Evolutionary conservation across 2,888 invertebrate species (phyloP).

Genomic region (Lepidocyrtoides sp.): DNA sequence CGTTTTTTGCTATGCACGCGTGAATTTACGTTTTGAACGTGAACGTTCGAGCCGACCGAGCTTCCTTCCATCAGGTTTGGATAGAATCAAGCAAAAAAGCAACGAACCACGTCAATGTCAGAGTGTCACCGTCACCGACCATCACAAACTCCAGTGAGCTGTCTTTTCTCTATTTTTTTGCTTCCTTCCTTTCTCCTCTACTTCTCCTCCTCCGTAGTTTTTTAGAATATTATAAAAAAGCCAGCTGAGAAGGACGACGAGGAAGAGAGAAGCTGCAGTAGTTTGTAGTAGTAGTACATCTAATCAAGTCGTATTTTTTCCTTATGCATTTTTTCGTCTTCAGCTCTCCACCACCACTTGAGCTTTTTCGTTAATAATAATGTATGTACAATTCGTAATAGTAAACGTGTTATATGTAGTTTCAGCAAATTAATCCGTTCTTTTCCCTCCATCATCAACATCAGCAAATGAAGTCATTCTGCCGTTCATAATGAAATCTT

Average conservation of each 20-base stretch:
- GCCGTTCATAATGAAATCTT: slow-evolving; percentile 57
- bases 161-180: slow-evolving; percentile 21
- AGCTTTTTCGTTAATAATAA: not conserved
- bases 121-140: slow-evolving; percentile 60
- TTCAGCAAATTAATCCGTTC: slow-evolving; percentile 45
- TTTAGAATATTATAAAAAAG: no score
- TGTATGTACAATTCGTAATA: not conserved
- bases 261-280: not conserved
- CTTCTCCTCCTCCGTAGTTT: slow-evolving; percentile 14
- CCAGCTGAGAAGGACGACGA: not conserved
- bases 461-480: slow-evolving; percentile 62
- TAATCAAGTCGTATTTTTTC: slow-evolving; percentile 52
- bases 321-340: not conserved
- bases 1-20: slow-evolving; percentile 19
- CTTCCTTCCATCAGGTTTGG: slow-evolving; percentile 35
- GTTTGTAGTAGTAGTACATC: not conserved
- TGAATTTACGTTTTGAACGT: not conserved
- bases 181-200: not conserved
- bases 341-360: not conserved
- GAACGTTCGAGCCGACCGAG: not conserved
- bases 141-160: slow-evolving; percentile 63
- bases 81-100: slow-evolving; percentile 20
- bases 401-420: not conserved
- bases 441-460: slow-evolving; percentile 39
- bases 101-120: slow-evolving; percentile 68